Conservation (phyloP, 2,113 vertebrate species). For the Monopterus albus region DNA sequence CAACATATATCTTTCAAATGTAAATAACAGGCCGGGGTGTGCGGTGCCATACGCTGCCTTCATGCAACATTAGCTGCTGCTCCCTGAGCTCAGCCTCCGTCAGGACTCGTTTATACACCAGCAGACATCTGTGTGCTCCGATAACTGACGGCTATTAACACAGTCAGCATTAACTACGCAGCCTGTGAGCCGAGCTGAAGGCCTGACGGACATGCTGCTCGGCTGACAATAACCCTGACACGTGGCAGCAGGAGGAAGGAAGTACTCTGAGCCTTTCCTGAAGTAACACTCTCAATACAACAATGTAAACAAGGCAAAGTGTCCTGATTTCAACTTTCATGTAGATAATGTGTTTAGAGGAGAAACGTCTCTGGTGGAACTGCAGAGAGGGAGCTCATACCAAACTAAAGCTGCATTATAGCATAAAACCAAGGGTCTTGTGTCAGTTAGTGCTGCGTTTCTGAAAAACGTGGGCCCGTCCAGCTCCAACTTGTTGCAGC, state of each 20-base stretch:
- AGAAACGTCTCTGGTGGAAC: too few relatives aligned
- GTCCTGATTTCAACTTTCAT: too few relatives aligned
- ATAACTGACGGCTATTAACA: conserved; percentile 90
- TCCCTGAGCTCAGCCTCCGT: conserved; percentile 84
- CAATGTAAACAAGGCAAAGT: too few relatives aligned
- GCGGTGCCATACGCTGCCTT: conserved; percentile 86
- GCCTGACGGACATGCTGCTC: conserved; percentile 6
- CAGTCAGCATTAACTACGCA: conserved; percentile 16
- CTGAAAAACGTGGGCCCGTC: too few relatives aligned
- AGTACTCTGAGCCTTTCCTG: too few relatives aligned
- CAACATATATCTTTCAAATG: conserved; percentile 79
- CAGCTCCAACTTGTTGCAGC: too few relatives aligned
- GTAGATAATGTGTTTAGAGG: too few relatives aligned
- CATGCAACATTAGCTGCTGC: conserved; percentile 89
- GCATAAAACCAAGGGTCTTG: too few relatives aligned
- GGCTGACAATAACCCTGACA: conserved; percentile 9
- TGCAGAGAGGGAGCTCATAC: too few relatives aligned
- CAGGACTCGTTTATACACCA: conserved; percentile 87
- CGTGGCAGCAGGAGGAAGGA: not conserved
- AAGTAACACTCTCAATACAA: too few relatives aligned
- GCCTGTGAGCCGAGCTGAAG: conserved; percentile 15
- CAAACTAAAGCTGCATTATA: too few relatives aligned
- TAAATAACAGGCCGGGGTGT: conserved; percentile 88
- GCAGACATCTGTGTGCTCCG: conserved; percentile 89
- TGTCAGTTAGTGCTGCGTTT: too few relatives aligned